phyloP scores from a whole-genome alignment of 2,797 vertebrate genomes.

The Myotis myotis region DNA sequence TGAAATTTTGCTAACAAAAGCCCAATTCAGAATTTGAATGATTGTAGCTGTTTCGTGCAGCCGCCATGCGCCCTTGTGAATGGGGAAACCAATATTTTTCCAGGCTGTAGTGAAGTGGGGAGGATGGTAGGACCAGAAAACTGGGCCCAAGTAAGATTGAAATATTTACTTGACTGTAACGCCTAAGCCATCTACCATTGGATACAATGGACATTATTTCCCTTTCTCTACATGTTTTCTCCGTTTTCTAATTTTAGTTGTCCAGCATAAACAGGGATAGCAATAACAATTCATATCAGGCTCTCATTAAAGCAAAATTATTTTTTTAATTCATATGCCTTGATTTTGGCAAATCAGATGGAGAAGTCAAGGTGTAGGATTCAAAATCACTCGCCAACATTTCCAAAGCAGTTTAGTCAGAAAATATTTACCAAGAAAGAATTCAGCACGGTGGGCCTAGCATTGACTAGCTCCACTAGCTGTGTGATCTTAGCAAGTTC shows the following conservation, averaged over 20 bases:
- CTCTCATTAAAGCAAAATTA: background rate
- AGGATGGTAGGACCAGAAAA: background rate
- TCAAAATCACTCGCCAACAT: background rate
- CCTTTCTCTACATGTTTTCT: background rate
- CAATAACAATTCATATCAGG: background rate
- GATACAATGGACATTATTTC: background rate
- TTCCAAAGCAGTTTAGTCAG: background rate
- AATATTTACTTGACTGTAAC: background rate
- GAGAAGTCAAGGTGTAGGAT: background rate
- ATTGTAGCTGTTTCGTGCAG: fast-evolving
- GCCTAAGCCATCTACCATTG: background rate
- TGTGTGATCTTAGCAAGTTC: background rate
- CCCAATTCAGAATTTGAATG: slow-evolving; percentile 50
- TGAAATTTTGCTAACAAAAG: slow-evolving; percentile 32
- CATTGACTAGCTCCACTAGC: background rate
- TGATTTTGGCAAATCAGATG: background rate
- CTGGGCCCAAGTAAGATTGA: background rate
- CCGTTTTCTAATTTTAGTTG: background rate
- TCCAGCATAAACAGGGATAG: background rate
- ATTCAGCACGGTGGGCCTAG: background rate
- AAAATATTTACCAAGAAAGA: background rate
- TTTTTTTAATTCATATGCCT: slow-evolving; percentile 8
- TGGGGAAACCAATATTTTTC: slow-evolving; percentile 54
- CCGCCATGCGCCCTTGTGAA: slow-evolving; percentile 33
- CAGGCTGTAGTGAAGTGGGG: background rate